A percentile compares a stretch with the other conserved stretches of the same genome.
Evolutionary conservation across 2,113 vertebrate genomes (phyloP).

Genomic region (Halcyon senegalensis): DNA sequence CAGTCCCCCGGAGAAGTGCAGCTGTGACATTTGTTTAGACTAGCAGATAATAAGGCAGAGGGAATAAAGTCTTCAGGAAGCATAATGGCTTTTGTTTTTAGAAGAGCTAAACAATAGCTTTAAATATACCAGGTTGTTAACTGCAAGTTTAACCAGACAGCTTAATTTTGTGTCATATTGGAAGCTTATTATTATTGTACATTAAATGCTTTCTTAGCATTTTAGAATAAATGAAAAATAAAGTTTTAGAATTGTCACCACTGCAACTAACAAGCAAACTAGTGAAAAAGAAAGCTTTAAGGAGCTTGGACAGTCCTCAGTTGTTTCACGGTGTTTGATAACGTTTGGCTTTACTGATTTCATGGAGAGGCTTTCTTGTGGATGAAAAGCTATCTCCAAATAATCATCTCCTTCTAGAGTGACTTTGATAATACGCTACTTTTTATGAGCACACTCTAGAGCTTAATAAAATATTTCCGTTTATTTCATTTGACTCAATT

Average conservation of each 20-base stretch:
- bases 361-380: neutral
- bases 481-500: neutral
- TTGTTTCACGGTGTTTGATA: neutral
- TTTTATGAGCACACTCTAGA: neutral
- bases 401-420: neutral
- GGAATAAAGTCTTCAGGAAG: neutral
- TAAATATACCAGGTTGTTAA: slow-evolving; percentile 16
- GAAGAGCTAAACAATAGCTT: neutral
- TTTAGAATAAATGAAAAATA: neutral
- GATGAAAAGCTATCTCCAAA: neutral
- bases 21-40: slow-evolving; percentile 31
- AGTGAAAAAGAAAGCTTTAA: neutral
- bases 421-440: neutral
- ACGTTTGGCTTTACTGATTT: neutral
- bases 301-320: neutral
- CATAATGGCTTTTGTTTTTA: slow-evolving; percentile 9
- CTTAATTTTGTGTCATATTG: neutral
- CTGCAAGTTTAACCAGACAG: neutral
- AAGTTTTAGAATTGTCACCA: neutral
- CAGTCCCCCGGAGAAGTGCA: neutral
- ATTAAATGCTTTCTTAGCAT: neutral
- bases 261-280: neutral
- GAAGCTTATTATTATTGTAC: neutral
- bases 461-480: neutral
- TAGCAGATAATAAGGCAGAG: neutral